These are phyloP conservation scores for Noctua janthe DNA, from an alignment of 2,888 invertebrate genomes.

Conservation along the genomic window DNA sequence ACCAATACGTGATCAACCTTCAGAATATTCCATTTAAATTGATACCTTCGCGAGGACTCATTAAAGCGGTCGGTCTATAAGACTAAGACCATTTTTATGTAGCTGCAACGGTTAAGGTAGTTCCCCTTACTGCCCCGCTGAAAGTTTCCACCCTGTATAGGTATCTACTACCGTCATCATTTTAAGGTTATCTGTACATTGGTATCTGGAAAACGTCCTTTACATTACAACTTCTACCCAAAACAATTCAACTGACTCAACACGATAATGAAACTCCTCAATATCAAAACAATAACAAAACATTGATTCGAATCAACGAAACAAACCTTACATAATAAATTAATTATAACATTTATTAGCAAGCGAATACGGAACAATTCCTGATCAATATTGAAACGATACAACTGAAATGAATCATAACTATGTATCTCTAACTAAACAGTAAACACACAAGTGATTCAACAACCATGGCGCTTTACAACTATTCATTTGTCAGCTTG, in stretches of 20 bases:
- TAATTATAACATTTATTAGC: conserved; percentile 11
- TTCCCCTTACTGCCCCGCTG: no score
- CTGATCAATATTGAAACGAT: conserved; percentile 34
- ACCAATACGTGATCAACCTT: no score
- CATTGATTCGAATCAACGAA: conserved; percentile 1
- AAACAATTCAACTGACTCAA: not conserved
- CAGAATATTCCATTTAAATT: no score
- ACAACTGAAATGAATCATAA: conserved; percentile 24
- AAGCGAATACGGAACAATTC: conserved; percentile 18
- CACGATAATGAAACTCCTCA: not conserved
- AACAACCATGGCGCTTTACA: conserved; percentile 16
- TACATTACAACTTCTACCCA: not conserved
- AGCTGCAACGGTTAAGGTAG: no score
- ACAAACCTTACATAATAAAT: conserved; percentile 6
- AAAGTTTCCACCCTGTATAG: no score
- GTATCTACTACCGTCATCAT: no score
- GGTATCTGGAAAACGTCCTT: not conserved
- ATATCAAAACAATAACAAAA: not conserved
- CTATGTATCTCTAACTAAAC: conserved; percentile 9
- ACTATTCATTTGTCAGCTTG: conserved; percentile 48
- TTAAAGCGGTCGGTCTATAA: no score
- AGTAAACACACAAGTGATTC: conserved; percentile 14
- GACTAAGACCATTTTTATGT: no score
- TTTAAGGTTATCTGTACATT: not conserved
- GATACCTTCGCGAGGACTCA: no score